These are phyloP conservation scores for Rhabdomys pumilio DNA, from an alignment of 2,797 vertebrate species.

Conservation along the genomic window DNA sequence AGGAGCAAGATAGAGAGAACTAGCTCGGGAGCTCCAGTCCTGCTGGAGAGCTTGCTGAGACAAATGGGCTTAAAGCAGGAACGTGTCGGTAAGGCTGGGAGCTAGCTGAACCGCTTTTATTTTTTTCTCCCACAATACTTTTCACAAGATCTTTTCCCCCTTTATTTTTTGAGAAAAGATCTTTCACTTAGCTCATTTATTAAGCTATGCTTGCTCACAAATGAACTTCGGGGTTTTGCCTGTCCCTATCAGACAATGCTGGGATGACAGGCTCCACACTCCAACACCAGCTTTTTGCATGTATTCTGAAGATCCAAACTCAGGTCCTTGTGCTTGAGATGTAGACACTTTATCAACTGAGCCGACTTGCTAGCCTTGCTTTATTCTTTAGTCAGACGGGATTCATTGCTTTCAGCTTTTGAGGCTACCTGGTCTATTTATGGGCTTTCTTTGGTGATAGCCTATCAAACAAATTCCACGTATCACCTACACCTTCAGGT, in stretches of 20 bases:
- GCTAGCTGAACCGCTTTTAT: too few species aligned
- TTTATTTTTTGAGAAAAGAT: not conserved
- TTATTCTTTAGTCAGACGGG: constrained; percentile 2
- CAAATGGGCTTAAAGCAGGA: too few species aligned
- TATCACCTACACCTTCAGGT: not conserved
- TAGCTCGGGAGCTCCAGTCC: too few species aligned
- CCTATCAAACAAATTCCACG: not conserved
- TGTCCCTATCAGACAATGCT: not conserved
- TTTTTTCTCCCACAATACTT: too few species aligned
- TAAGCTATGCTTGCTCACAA: not conserved
- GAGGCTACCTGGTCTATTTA: not conserved
- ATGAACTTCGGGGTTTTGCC: not conserved
- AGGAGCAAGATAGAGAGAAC: too few species aligned
- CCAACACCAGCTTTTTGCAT: not conserved
- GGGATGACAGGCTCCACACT: not conserved
- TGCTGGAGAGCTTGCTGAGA: too few species aligned
- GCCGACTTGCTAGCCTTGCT: not conserved
- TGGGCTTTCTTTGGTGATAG: not conserved
- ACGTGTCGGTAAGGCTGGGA: too few species aligned
- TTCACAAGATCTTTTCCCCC: too few species aligned
- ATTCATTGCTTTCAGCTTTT: not conserved
- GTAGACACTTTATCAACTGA: not conserved
- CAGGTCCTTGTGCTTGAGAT: not conserved
- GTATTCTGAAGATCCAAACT: not conserved
- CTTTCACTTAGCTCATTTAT: not conserved